Percentiles rank a stretch among this genome's conserved stretches.
Conservation (phyloP, 2,113 vertebrate genomes). For the Pristiophorus japonicus region DNA sequence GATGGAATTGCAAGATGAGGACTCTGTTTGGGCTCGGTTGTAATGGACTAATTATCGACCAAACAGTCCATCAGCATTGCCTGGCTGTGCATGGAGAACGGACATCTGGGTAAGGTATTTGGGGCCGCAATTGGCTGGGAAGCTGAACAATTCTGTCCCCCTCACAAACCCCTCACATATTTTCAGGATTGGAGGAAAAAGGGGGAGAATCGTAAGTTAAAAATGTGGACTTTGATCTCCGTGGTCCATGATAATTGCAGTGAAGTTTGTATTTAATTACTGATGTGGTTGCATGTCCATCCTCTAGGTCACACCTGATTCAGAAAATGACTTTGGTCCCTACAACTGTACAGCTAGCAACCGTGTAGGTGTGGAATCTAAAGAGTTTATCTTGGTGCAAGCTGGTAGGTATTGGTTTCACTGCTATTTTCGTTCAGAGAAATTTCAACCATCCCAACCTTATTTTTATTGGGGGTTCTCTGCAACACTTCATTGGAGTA, state of each 20-base stretch:
- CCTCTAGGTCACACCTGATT: slow-evolving; percentile 83
- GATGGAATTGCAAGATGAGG: no score
- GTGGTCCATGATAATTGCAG: not conserved
- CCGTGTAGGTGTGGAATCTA: slow-evolving; percentile 88
- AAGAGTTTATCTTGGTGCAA: slow-evolving; percentile 94
- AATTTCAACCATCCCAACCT: not conserved
- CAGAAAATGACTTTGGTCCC: slow-evolving; percentile 93
- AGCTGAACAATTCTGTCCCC: not conserved
- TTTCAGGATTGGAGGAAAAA: not conserved
- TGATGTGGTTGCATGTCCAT: not conserved
- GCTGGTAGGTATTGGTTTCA: slow-evolving; percentile 67
- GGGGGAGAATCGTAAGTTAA: not conserved
- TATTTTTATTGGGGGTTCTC: not conserved
- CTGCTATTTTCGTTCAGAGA: not conserved
- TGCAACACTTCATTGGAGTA: not conserved
- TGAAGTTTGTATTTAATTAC: not conserved
- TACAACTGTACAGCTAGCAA: slow-evolving; percentile 96
- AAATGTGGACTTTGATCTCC: not conserved
- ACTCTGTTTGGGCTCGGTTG: not conserved
- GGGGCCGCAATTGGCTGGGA: not conserved
- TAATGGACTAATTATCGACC: not conserved
- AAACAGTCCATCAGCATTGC: not conserved
- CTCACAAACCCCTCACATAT: not conserved
- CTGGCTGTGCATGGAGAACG: not conserved
- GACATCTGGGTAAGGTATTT: not conserved